phyloP scores from a whole-genome alignment of 2,888 invertebrate species.

The Proisotoma minuta region DNA sequence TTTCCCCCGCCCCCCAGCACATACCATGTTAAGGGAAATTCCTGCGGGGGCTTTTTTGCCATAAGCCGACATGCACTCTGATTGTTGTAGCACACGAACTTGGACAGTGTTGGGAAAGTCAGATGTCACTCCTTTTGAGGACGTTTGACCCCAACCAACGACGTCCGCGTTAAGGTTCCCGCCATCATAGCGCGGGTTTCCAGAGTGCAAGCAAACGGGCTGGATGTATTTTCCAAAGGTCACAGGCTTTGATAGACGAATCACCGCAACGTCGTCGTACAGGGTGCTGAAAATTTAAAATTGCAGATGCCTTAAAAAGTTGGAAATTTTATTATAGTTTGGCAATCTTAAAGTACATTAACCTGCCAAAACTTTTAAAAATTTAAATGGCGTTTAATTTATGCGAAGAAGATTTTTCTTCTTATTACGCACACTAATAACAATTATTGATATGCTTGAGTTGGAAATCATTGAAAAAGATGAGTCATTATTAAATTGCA shows the following conservation, averaged over 20 bases:
- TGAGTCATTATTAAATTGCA: not conserved
- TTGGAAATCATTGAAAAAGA: too few relatives aligned
- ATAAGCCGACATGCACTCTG: constrained; percentile 26
- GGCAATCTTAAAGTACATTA: too few relatives aligned
- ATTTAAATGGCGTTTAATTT: too few relatives aligned
- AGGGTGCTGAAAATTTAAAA: too few relatives aligned
- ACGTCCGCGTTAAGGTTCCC: constrained; percentile 54
- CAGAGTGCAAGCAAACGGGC: constrained; percentile 61
- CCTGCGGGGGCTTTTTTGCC: constrained; percentile 25
- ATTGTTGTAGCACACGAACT: constrained; percentile 25
- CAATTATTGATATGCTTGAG: too few relatives aligned
- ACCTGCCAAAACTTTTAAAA: not conserved
- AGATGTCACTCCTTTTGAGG: constrained; percentile 21
- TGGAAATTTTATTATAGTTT: too few relatives aligned
- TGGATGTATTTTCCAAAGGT: constrained; percentile 66
- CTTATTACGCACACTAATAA: too few relatives aligned
- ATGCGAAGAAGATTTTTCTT: too few relatives aligned
- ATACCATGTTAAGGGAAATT: constrained; percentile 63
- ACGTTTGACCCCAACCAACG: constrained; percentile 49
- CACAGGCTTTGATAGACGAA: constrained; percentile 73
- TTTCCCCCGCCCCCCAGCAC: constrained; percentile 74
- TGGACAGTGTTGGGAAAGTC: constrained; percentile 26
- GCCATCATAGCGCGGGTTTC: constrained; percentile 53
- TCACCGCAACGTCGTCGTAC: constrained; percentile 78
- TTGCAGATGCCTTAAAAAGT: too few relatives aligned